Base-by-base conservation (phyloP, 92 coral and sea anemone species). In the Anthopleura xanthogrammica region DNA sequence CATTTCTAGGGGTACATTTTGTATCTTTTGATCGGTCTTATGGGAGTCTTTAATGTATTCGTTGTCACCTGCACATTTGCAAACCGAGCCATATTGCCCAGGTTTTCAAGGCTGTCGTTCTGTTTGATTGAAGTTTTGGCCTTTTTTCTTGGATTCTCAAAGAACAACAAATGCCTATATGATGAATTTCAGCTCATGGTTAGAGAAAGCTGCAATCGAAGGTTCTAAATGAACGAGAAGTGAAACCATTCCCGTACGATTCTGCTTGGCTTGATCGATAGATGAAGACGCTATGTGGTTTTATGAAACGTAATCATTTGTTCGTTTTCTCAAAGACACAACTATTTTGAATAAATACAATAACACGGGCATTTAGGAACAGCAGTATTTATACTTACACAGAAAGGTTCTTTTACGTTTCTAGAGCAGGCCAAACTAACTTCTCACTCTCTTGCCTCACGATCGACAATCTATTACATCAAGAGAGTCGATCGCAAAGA, bases 71-170 rank as follows among this genome's bases (percentile, higher is more conserved):
- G 74, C n/a, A 36, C 57, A 16, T 80, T 56, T 46, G 73, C 72
- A 65, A 80, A 29, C 54, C 39, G 75, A 40, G 73, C 78, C 78
- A 75, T 23, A 75, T 75, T 75, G 78, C 54, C 57, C 36, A 75
- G 78, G 24, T 75, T 75, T 75, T 75, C 78, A 75, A 75, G 78
- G 12, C 78, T 75, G 78, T 75, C 78, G 78, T 75, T 75, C 78
- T 42, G 16, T 17, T 16, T 75, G 78, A 17, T 42, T 43, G 78
- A 42, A 22, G 57, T n/a, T 42, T 75, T 75, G 42, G 78, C 78
- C 43, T 75, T 42, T 75, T 50, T 75, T 75, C 19, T 13, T 75
- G 56, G 78, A 42, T 5, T 75, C 42, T 75, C 23, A 50, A 75
- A 75, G 23, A 75, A 20, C 42, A 43, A 75, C 78, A 75, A 75